These are phyloP conservation scores for Mycetomoellerius zeteki DNA, from an alignment of 1,140 invertebrate genomes.

Conservation along the genomic window DNA sequence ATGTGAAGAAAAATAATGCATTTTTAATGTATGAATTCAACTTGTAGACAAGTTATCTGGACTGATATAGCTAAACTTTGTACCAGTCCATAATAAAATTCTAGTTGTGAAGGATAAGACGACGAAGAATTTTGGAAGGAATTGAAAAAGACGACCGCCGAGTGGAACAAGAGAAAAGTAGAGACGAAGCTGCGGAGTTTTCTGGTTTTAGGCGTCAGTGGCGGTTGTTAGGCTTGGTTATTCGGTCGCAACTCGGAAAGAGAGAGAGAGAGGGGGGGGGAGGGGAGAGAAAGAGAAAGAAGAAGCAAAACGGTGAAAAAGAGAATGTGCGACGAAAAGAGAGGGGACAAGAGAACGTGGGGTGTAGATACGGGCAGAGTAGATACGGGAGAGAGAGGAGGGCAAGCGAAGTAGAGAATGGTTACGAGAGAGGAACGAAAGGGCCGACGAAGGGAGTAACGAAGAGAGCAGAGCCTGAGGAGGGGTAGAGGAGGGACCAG, in stretches of 20 bases:
- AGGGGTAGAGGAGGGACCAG: slow-evolving; percentile 23
- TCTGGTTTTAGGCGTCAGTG: slow-evolving; percentile 76
- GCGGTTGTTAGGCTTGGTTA: slow-evolving; percentile 78
- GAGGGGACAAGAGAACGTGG: slow-evolving; percentile 65
- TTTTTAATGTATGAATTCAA: neutral
- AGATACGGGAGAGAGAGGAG: slow-evolving; percentile 26
- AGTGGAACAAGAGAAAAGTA: slow-evolving; percentile 2
- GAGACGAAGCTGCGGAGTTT: slow-evolving; percentile 73
- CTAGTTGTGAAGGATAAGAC: neutral
- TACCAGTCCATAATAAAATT: slow-evolving; percentile 14
- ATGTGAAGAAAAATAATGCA: neutral
- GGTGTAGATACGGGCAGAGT: slow-evolving; percentile 51
- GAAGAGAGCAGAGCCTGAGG: slow-evolving; percentile 59
- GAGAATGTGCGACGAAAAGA: slow-evolving; percentile 54
- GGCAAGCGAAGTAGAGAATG: slow-evolving; percentile 58
- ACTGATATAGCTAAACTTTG: neutral
- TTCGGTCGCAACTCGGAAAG: slow-evolving; percentile 59
- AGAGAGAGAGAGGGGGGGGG: slow-evolving; percentile 28
- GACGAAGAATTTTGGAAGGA: slow-evolving; percentile 8
- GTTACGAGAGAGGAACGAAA: slow-evolving; percentile 56
- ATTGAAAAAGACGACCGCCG: neutral
- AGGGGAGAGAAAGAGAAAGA: slow-evolving; percentile 15
- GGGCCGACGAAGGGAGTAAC: slow-evolving; percentile 52
- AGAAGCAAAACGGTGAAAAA: slow-evolving; percentile 57
- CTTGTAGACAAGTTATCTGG: neutral